These are phyloP conservation scores for Mustela nigripes DNA, from an alignment of 2,113 vertebrate genomes.

Conservation along the genomic window DNA sequence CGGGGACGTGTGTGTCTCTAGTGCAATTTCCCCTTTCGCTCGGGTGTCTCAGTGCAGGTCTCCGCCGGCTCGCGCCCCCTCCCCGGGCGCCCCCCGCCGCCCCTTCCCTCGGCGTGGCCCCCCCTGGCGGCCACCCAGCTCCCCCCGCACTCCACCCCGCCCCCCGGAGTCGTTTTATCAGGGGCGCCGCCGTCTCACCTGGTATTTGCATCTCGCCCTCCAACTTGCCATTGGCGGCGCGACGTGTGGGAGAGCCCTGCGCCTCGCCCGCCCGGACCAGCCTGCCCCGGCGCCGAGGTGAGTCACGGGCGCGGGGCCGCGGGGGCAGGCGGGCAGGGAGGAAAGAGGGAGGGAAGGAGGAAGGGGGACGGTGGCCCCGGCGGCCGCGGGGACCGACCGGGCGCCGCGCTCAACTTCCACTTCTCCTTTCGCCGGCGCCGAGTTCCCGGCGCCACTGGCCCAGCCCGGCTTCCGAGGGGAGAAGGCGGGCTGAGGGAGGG, in stretches of 20 bases:
- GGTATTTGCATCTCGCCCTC: slow-evolving; percentile 74
- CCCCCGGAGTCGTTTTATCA: not conserved
- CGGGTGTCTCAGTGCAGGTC: slow-evolving; percentile 10
- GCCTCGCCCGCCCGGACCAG: slow-evolving; percentile 78
- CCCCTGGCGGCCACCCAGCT: not conserved
- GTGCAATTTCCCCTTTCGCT: slow-evolving; percentile 76
- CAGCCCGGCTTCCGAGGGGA: slow-evolving; percentile 44
- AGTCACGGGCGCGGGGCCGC: slow-evolving; percentile 77
- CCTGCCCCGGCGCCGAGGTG: slow-evolving; percentile 80
- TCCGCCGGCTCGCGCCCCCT: slow-evolving; percentile 42
- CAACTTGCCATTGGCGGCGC: slow-evolving; percentile 76
- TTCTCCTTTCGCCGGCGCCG: slow-evolving; percentile 79
- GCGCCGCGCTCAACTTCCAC: slow-evolving; percentile 77
- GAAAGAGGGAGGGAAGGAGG: not conserved
- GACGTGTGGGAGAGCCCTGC: slow-evolving; percentile 76
- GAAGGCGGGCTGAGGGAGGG: slow-evolving; percentile 25
- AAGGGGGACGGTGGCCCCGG: slow-evolving; percentile 58
- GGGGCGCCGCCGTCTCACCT: slow-evolving; percentile 74
- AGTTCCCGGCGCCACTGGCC: slow-evolving; percentile 54
- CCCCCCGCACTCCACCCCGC: not conserved
- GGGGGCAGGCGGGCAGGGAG: slow-evolving; percentile 67
- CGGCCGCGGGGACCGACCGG: slow-evolving; percentile 62
- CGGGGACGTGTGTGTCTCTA: slow-evolving; percentile 73
- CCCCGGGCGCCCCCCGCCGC: slow-evolving; percentile 28
- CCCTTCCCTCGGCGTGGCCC: not conserved